Base-by-base conservation (phyloP, 2,797 vertebrate species). In the Diglossa cyanea region DNA sequence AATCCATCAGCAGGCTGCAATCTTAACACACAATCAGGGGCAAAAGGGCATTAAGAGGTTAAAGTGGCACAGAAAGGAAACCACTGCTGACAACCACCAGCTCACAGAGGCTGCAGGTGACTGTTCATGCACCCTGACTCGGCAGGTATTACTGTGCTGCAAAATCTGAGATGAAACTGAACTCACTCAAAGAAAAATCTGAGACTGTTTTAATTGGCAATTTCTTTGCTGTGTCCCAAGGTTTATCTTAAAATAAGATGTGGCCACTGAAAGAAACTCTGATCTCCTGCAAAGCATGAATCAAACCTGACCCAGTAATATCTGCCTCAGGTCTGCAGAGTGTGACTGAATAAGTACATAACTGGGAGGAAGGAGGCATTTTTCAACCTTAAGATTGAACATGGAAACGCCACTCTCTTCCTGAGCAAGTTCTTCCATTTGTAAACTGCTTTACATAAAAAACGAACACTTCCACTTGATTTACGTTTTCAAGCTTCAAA, bases 401-500 rank as follows among this genome's bases (percentile, higher is more conserved):
- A 70, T 24, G 78, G 81, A 90, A 92, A 95, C 31, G 14, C 68
- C 68, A 68, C 47, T 77, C 15, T 42, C 16, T 18, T 19, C 68
- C 45, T 47, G 47, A 86, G 45, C 25, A 67, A 76, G 35, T 77
- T 91, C 58, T 95, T 92, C 61, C 1, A 0, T 42, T 7, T 51
- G 35, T 44, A 13, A 88, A 68, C 25, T 44, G 31, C 31, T 72
- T 74, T 9, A 51, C 21, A 21, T 19, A 33, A 74, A 77, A 91
- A 89, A 60, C 2, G 4, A 94, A 77, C 20, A 40, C 16, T 89
- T 89, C 10, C 57, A 44, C 31, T 63, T 73, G 39, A 67, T 42
- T 58, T 37, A 70, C 26, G 21, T 89, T 86, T 94, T 77, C 71
- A 76, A 85, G 54, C 40, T 87, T 88, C 60, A 67, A 80, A 85